Percentiles rank a stretch among this genome's conserved stretches.
Evolutionary conservation across 1,140 invertebrate species (phyloP).

Genomic region (Eciton burchellii): DNA sequence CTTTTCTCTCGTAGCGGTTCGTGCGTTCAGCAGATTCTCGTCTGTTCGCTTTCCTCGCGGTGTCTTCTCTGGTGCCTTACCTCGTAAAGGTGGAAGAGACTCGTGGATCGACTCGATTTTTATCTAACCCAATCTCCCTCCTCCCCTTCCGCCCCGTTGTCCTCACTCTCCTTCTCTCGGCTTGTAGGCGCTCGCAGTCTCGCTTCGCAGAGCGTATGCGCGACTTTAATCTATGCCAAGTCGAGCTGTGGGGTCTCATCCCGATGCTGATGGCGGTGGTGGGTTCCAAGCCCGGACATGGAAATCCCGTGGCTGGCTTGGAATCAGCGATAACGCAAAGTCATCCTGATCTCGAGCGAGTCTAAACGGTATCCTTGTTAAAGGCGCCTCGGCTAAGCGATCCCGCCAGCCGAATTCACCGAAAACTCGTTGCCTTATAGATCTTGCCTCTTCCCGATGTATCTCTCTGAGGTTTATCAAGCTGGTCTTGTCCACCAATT

Average conservation of each 20-base stretch:
- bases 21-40: slow-evolving; percentile 40
- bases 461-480: background rate
- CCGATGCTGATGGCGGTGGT: slow-evolving; percentile 71
- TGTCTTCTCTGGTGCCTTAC: slow-evolving; percentile 46
- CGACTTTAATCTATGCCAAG: slow-evolving; percentile 77
- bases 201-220: slow-evolving; percentile 65
- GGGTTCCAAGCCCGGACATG: slow-evolving; percentile 78
- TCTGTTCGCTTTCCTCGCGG: background rate
- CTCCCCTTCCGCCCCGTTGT: background rate
- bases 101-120: slow-evolving; percentile 68
- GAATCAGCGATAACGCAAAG: slow-evolving; percentile 81
- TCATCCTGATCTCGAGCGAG: slow-evolving; percentile 76
- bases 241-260: slow-evolving; percentile 69
- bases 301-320: slow-evolving; percentile 82
- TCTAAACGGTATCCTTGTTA: slow-evolving; percentile 78
- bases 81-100: slow-evolving; percentile 71
- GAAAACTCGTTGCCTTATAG: background rate
- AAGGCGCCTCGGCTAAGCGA: slow-evolving; percentile 69
- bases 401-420: slow-evolving; percentile 9
- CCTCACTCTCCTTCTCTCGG: slow-evolving; percentile 3
- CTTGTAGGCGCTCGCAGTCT: slow-evolving; percentile 61
- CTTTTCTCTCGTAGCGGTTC: slow-evolving; percentile 10
- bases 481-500: background rate
- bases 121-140: slow-evolving; percentile 63
- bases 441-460: background rate